Evolutionary conservation across 2,113 vertebrate genomes (phyloP), one percentile per base, ranked within the genome.

Genomic region (Xenopus laevis): DNA sequence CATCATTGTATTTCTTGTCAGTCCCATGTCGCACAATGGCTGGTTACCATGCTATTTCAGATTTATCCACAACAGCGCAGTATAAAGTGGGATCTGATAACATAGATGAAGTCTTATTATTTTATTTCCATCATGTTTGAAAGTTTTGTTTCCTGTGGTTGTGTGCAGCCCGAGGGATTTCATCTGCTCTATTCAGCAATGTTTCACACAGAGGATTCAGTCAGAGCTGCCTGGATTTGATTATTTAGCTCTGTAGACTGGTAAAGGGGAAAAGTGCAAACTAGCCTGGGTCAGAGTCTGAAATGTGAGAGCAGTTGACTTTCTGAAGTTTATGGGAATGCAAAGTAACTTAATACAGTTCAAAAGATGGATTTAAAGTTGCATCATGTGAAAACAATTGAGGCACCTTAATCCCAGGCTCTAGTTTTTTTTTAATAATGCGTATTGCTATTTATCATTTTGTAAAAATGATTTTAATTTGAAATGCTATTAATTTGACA

Each of bases 171-270:
- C 79, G 55, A 71, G 74, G 82, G 78, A 65, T 68, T 67, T 84
- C 79, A 58, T 79, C 63, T 21, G 75, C 72, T 81, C 80, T 47
- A 79, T 74, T 68, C 52, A 84, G 79, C 67, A 50, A 82, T 74
- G 66, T 71, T 79, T 79, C 72, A 55, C 4, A 0, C 70, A 80
- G 75, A 67, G 40, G 60, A 72, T 85, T 81, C 67, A 77, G 81
- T 84, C 86, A 79, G 78, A 16, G 47, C 46, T 79, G 83, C 85
- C 88, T 89, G 86, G 87, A 81, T 88, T 88, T 89, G 83, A 87
- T 87, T 88, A 87, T 71, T 81, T 70, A 0, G 67, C 72, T 84
- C 86, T 86, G 82, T 80, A 86, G 86, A 87, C 85, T 79, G 85
- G 84, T 73, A 79, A 86, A 86, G 84, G 86, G 84, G 81, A 79